Percentiles rank a stretch among this genome's conserved stretches.
These are phyloP conservation scores for Chloroceryle amazona DNA, from an alignment of 2,797 vertebrate genomes.

Conservation along the genomic window DNA sequence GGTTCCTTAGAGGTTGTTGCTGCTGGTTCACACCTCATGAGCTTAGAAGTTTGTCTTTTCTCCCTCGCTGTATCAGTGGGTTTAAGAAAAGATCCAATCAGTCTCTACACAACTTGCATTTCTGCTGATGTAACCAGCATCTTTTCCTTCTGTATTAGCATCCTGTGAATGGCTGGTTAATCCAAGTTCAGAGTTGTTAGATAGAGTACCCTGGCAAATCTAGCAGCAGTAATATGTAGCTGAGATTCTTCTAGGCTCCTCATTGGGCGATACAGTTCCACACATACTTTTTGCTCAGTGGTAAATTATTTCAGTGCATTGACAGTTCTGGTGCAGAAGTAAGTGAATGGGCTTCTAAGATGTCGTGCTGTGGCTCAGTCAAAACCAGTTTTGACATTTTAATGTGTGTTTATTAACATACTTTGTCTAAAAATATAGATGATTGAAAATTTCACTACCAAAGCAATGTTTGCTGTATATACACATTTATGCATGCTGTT, in stretches of 20 bases:
- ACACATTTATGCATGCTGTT: neutral
- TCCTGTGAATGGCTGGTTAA: neutral
- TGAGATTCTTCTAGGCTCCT: neutral
- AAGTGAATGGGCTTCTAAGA: neutral
- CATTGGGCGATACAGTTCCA: fast-evolving
- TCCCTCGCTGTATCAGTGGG: neutral
- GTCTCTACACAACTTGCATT: neutral
- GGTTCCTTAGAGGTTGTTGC: too few relatives aligned
- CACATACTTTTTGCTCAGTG: neutral
- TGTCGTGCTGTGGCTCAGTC: constrained; percentile 19
- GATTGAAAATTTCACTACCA: neutral
- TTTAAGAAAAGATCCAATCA: neutral
- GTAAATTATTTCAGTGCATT: neutral
- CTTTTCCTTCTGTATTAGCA: neutral
- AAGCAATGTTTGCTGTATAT: neutral
- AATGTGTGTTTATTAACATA: neutral
- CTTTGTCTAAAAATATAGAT: neutral
- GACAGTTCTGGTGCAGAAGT: neutral
- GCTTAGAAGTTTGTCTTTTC: neutral
- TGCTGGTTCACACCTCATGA: neutral
- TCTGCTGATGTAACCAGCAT: neutral
- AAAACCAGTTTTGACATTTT: neutral
- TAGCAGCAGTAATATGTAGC: fast-evolving
- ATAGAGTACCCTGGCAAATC: neutral
- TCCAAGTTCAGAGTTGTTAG: fast-evolving